Evolutionary conservation across 2,797 vertebrate genomes (phyloP).

Genomic region (Falco berigora): DNA sequence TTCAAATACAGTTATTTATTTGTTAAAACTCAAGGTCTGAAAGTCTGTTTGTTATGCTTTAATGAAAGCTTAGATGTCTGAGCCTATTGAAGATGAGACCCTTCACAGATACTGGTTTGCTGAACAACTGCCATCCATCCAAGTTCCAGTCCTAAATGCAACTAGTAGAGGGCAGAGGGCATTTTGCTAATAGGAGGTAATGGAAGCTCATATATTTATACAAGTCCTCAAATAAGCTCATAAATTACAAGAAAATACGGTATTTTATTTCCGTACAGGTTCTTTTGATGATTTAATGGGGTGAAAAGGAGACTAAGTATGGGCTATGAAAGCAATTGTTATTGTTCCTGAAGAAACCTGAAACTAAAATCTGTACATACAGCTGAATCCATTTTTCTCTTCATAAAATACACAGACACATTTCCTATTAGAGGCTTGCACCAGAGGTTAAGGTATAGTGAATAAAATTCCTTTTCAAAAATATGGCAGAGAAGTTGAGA

Average conservation of each 20-base stretch:
- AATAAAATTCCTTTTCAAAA: neutral
- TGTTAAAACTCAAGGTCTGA: neutral
- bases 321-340: neutral
- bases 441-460: neutral
- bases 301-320: neutral
- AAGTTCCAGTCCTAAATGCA: neutral
- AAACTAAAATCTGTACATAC: neutral
- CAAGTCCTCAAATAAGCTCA: neutral
- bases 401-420: neutral
- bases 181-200: neutral
- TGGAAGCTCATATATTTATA: neutral
- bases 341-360: neutral
- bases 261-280: neutral
- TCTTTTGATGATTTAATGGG: neutral
- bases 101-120: neutral
- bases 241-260: neutral
- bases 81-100: neutral
- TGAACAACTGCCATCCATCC: neutral
- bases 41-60: neutral
- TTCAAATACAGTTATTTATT: neutral
- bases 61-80: neutral
- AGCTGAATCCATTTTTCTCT: neutral
- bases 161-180: neutral
- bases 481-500: neutral
- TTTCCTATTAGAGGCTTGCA: neutral